Base-by-base conservation (phyloP, 2,113 vertebrate genomes). In the Gallinago media region DNA sequence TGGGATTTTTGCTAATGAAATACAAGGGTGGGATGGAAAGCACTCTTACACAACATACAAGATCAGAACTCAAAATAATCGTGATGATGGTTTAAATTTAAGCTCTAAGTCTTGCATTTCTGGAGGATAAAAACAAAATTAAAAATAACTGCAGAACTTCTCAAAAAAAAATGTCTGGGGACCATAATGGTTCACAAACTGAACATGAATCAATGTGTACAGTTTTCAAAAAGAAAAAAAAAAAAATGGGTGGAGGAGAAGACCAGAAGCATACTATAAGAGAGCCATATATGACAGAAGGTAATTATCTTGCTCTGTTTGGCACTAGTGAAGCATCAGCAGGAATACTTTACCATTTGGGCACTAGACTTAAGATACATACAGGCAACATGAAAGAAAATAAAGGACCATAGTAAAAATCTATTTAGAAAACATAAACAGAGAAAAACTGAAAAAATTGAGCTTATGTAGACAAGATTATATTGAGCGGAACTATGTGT, bases 271-370 rank as follows among this genome's bases (percentile, higher is more conserved):
- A 15, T 68, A 14, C 38, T 78, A 2, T 36, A 11, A 1, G 1
- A 95, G 56, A 63, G 25, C 23, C 38, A 5, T 63, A 36, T 26
- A 8, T 40, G 70, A 82, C 82, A 92, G 74, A 88, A 90, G 56
- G 91, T 36, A 62, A 77, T 87, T 81, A 42, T 79, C 82, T 82
- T 95, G 78, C 78, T 96, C 70, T 92, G 29, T 67, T 88, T 90
- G 82, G 52, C 66, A 59, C 29, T 59, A 55, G 31, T 40, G 55
- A 62, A 82, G 26, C 40, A 66, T 71, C 50, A 75, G 16, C 42
- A 63, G 38, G n/a, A 85, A 71, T 29, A 42, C 11, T 78, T 81
- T 8, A 54, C 19, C 7, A 31, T 80, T 79, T 66, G 52, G 36
- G 8, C 11, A 49, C 40, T 70, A 31, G 15, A 36, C 17, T 56